phyloP scores from a whole-genome alignment of 2,888 invertebrate species.

The Heliconius aoede region DNA sequence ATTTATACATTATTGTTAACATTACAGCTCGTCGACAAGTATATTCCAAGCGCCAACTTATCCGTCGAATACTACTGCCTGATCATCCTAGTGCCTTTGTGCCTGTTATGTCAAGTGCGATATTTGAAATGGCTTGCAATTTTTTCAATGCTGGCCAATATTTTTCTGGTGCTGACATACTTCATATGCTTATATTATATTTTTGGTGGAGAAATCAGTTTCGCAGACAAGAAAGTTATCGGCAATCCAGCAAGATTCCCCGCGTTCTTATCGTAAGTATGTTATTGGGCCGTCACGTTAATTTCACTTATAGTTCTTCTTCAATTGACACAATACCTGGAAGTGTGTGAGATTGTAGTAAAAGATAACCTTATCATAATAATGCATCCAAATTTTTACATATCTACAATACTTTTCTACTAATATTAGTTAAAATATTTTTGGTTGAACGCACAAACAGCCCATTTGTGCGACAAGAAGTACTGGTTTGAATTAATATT shows the following conservation, averaged over 20 bases:
- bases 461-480: too few species aligned
- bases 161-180: slow-evolving; percentile 90
- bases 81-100: slow-evolving; percentile 68
- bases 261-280: slow-evolving; percentile 89
- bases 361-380: background rate
- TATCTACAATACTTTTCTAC: background rate
- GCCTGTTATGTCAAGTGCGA: slow-evolving; percentile 82
- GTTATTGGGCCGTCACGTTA: background rate
- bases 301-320: slow-evolving; percentile 2
- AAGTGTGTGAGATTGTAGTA: background rate
- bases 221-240: slow-evolving; percentile 79
- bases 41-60: slow-evolving; percentile 60
- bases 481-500: too few species aligned
- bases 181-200: slow-evolving; percentile 93
- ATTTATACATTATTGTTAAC: background rate
- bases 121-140: slow-evolving; percentile 92
- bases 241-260: slow-evolving; percentile 87
- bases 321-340: background rate
- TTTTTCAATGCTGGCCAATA: slow-evolving; percentile 95
- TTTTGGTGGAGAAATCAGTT: slow-evolving; percentile 81
- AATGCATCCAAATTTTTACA: background rate
- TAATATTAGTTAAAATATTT: too few species aligned
- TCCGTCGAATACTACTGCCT: slow-evolving; percentile 76
- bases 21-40: slow-evolving; percentile 75
- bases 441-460: too few species aligned